Evolutionary conservation across 53 echinoderm and acorn worm genomes (phyloP), one percentile per base, ranked within the genome.

Genomic region (Hippasteria phrygiana): DNA sequence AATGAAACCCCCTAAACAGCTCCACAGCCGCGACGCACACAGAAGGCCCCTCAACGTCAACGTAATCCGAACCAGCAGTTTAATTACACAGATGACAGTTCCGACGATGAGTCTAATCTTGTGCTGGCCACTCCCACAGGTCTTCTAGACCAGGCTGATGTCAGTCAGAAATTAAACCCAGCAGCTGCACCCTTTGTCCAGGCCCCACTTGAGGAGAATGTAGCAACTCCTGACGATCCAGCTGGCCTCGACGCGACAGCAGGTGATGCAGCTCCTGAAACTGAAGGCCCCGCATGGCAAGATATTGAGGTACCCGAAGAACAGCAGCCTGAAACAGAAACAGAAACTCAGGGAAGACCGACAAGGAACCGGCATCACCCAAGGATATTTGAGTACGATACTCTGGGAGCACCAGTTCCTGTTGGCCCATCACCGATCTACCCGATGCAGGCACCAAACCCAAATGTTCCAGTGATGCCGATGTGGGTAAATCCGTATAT

Each of bases 141-240:
- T 38, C 72, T 38, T 11, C 41, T 20, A 72, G 72, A 72, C 10
- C 72, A 39, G n/a, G n/a, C 72, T 72, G 72, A 16, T 41, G 42
- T 72, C 38, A 72, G 17, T n/a, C 72, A 72, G 42, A 40, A 72
- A 41, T 40, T 72, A 4, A 72, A 72, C 39, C 72, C 72, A 72
- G 72, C 4, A 41, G 39, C 72, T 72, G 34, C 14, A 4, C 31
- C 65, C 65, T 65, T 65, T 65, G 65, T 65, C 28, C 65, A 28
- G 65, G 65, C 65, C 29, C 32, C 65, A 33, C 24, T 31, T 5
- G 65, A 33, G 14, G 5, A 27, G 2, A 53, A 51, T 47, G 47
- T 9, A 3, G 54, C 13, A 29, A 29, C 48, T 10, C 31, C 46
- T 3, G 27, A 53, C 29, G 24, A 47, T 31, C 76, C 53, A 53